Evolutionary conservation across 2,888 invertebrate species (phyloP).

Genomic region (Hydrotaea cyrtoneurina): DNA sequence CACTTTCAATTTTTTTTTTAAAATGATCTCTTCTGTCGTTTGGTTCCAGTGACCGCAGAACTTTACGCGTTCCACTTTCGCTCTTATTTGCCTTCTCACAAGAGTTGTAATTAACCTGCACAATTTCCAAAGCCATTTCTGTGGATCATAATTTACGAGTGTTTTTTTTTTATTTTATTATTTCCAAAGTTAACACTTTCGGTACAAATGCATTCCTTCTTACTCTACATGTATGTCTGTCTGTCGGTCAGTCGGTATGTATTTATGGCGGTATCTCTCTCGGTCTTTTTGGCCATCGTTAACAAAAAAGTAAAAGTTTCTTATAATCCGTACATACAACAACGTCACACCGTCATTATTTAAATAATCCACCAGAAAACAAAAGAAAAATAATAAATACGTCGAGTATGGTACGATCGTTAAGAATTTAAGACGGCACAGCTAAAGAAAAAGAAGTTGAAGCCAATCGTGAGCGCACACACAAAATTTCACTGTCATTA

Average conservation of each 20-base stretch:
- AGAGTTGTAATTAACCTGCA: slow-evolving; percentile 9
- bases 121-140: slow-evolving; percentile 14
- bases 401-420: neutral
- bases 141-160: slow-evolving; percentile 16
- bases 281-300: slow-evolving; percentile 5
- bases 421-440: slow-evolving; percentile 5
- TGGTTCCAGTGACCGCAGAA: neutral
- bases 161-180: neutral
- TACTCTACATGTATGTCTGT: neutral
- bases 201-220: slow-evolving; percentile 2
- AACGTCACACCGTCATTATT: slow-evolving; percentile 25
- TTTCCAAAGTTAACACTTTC: slow-evolving; percentile 14
- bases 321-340: neutral
- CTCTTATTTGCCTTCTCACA: slow-evolving; percentile 29
- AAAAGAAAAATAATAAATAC: slow-evolving; percentile 25
- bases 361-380: slow-evolving; percentile 37
- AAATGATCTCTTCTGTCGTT: neutral
- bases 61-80: slow-evolving; percentile 23
- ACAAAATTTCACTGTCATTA: slow-evolving; percentile 64
- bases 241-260: too few species aligned
- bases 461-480: neutral
- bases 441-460: slow-evolving; percentile 7
- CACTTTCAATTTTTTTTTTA: slow-evolving; percentile 15
- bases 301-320: slow-evolving; percentile 36
- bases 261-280: neutral